phyloP scores from a whole-genome alignment of 2,888 invertebrate species.

The Hypselothyrea guttata region DNA sequence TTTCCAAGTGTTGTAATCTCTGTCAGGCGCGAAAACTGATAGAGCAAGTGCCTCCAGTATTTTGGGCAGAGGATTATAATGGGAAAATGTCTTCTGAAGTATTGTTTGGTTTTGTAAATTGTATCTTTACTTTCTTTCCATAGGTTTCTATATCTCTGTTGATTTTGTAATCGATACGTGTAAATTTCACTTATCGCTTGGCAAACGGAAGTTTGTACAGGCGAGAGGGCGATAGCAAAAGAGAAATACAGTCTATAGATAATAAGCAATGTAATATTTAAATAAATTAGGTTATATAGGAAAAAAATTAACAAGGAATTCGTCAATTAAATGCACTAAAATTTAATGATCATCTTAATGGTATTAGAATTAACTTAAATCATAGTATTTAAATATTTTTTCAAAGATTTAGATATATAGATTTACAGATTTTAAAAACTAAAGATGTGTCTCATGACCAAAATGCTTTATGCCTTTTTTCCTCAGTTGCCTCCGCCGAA shows the following conservation, averaged over 20 bases:
- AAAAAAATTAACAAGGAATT: too few species aligned
- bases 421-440: too few species aligned
- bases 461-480: slow-evolving; percentile 17
- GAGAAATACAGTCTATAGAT: too few species aligned
- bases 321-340: too few species aligned
- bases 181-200: slow-evolving; percentile 19
- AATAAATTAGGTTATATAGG: too few species aligned
- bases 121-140: not conserved
- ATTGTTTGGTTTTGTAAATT: slow-evolving; percentile 33
- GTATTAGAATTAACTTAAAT: too few species aligned
- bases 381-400: too few species aligned
- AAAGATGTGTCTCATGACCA: too few species aligned
- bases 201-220: slow-evolving; percentile 56
- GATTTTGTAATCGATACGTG: slow-evolving; percentile 65
- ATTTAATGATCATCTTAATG: too few species aligned
- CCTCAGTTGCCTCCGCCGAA: slow-evolving; percentile 80
- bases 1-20: slow-evolving; percentile 57
- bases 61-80: slow-evolving; percentile 19
- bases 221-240: not conserved
- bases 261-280: too few species aligned
- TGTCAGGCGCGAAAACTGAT: slow-evolving; percentile 57
- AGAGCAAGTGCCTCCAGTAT: slow-evolving; percentile 51
- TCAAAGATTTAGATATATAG: too few species aligned
- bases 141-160: slow-evolving; percentile 23
- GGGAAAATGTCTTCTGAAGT: slow-evolving; percentile 43